Conservation (phyloP, 2,113 vertebrate genomes). For the Chauna torquata region DNA sequence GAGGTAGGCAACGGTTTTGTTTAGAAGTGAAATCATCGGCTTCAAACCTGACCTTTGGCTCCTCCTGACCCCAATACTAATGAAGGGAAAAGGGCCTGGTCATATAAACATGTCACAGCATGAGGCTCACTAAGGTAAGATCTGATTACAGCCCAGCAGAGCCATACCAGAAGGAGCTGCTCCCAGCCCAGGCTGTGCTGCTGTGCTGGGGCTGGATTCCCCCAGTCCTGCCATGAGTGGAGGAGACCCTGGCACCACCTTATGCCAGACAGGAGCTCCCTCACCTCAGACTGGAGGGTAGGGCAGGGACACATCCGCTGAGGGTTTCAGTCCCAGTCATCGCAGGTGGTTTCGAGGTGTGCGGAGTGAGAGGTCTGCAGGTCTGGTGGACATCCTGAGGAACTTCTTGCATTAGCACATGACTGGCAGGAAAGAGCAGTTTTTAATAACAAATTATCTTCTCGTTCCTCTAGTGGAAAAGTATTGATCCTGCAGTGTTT, state of each 20-base stretch:
- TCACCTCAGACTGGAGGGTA: neutral
- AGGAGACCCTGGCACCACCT: rapidly evolving
- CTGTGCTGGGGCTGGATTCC: neutral
- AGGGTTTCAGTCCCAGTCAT: neutral
- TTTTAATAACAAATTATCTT: neutral
- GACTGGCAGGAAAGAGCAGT: neutral
- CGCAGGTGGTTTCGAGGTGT: rapidly evolving
- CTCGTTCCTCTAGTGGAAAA: neutral
- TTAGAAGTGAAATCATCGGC: conserved; percentile 10
- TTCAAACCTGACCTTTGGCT: conserved; percentile 44
- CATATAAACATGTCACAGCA: conserved; percentile 19
- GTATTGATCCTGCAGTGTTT: rapidly evolving
- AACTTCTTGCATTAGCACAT: neutral
- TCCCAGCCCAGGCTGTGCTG: rapidly evolving
- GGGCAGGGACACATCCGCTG: neutral
- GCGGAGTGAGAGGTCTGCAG: neutral
- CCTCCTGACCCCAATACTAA: conserved; percentile 51
- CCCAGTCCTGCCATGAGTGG: rapidly evolving
- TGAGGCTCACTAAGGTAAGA: neutral
- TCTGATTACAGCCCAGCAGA: conserved; percentile 20
- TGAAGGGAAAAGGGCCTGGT: conserved; percentile 56
- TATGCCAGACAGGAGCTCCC: neutral
- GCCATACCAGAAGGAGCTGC: neutral
- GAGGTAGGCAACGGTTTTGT: neutral
- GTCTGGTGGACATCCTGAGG: neutral